These are phyloP conservation scores for Mustela erminea DNA, from an alignment of 2,797 vertebrate genomes.

Conservation along the genomic window DNA sequence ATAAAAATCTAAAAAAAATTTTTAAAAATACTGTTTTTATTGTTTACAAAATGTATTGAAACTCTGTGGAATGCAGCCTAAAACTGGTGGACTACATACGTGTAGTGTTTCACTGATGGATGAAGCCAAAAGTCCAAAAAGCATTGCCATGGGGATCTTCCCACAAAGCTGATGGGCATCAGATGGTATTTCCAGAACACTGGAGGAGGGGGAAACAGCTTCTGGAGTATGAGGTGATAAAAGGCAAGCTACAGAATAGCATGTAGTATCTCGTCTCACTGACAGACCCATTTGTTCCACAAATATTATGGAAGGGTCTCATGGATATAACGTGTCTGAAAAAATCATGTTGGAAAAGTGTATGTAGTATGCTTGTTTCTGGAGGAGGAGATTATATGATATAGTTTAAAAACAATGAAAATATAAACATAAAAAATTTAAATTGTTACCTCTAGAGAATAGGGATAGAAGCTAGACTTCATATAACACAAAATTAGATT, in stretches of 20 bases:
- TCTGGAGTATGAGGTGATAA: neutral
- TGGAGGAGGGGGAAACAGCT: neutral
- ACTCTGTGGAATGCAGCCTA: neutral
- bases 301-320: neutral
- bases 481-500: constrained; percentile 4
- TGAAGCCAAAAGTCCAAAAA: neutral
- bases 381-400: neutral
- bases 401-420: neutral
- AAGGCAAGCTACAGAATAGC: neutral
- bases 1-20: too few relatives aligned
- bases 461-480: neutral
- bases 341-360: neutral
- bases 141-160: neutral
- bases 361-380: neutral
- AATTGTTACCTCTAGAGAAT: neutral
- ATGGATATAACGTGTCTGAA: neutral
- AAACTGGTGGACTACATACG: neutral
- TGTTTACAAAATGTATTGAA: neutral
- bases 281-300: neutral
- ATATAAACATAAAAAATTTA: neutral
- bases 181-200: neutral
- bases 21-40: neutral
- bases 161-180: neutral
- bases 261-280: neutral
- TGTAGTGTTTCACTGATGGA: neutral